Conservation (phyloP, 2,797 vertebrate genomes). For the Pelodytes ibericus region DNA sequence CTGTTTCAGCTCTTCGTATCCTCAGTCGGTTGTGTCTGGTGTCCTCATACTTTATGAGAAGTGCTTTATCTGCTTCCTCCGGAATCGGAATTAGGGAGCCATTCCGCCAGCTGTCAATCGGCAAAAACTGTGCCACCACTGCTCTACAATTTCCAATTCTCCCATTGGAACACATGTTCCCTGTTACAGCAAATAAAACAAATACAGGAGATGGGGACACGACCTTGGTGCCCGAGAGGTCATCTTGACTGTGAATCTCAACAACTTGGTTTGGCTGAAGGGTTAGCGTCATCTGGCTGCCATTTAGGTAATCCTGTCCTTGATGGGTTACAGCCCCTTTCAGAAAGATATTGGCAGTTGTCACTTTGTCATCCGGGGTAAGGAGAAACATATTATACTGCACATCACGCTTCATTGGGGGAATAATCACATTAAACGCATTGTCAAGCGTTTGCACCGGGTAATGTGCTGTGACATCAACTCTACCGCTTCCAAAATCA, state of each 20-base stretch:
- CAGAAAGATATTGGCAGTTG: conserved; percentile 66
- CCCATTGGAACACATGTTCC: conserved; percentile 74
- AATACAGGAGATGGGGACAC: conserved; percentile 67
- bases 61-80: too few species aligned
- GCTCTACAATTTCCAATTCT: conserved; percentile 72
- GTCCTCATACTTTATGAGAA: too few species aligned
- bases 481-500: conserved; percentile 66
- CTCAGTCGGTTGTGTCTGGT: too few species aligned
- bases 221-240: conserved; percentile 68
- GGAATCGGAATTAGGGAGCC: conserved; percentile 73
- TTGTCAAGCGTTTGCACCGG: conserved; percentile 69
- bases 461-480: conserved; percentile 70
- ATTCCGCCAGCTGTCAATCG: conserved; percentile 73
- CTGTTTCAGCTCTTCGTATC: too few species aligned
- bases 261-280: conserved; percentile 70
- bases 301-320: conserved; percentile 24
- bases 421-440: conserved; percentile 76
- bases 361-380: conserved; percentile 67
- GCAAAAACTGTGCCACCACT: conserved; percentile 77
- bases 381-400: conserved; percentile 72
- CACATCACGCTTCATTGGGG: background rate
- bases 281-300: conserved; percentile 58
- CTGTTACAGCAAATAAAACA: conserved; percentile 71
- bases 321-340: conserved; percentile 59
- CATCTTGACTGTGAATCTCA: conserved; percentile 68